These are phyloP conservation scores for Ptychadena robeensis DNA, from an alignment of 2,797 vertebrate genomes.

Conservation along the genomic window DNA sequence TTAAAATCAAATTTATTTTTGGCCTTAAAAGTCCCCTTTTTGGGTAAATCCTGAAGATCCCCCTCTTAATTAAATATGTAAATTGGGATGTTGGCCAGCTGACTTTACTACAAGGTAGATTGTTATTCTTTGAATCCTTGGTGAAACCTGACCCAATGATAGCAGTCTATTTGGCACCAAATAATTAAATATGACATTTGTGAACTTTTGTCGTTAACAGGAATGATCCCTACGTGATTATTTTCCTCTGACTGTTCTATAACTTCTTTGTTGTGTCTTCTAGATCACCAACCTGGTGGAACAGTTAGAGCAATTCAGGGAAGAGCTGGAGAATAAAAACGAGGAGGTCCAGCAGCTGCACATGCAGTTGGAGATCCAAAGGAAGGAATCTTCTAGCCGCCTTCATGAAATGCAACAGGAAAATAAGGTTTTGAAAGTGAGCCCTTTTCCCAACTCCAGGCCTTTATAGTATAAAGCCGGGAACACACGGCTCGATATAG, in stretches of 20 bases:
- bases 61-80: too few species aligned
- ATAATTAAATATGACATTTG: too few species aligned
- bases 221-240: neutral
- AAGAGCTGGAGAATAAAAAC: slow-evolving; percentile 98
- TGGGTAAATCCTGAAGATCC: too few species aligned
- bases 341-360: slow-evolving; percentile 96
- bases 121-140: too few species aligned
- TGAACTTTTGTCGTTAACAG: neutral
- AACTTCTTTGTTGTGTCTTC: slow-evolving; percentile 40
- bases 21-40: too few species aligned
- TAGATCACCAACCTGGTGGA: slow-evolving; percentile 96
- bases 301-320: slow-evolving; percentile 95
- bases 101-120: too few species aligned
- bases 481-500: too few species aligned
- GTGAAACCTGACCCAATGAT: too few species aligned
- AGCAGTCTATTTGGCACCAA: too few species aligned
- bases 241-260: neutral
- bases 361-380: slow-evolving; percentile 98
- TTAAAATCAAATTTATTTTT: too few species aligned
- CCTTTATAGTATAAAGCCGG: too few species aligned
- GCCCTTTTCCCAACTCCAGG: neutral
- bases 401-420: slow-evolving; percentile 86
- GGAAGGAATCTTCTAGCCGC: slow-evolving; percentile 88
- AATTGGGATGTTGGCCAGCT: too few species aligned
- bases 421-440: slow-evolving; percentile 86